Percentiles rank a stretch among this genome's conserved stretches.
These are phyloP conservation scores for Sycophila texana DNA, from an alignment of 2,888 invertebrate species.

Conservation along the genomic window DNA sequence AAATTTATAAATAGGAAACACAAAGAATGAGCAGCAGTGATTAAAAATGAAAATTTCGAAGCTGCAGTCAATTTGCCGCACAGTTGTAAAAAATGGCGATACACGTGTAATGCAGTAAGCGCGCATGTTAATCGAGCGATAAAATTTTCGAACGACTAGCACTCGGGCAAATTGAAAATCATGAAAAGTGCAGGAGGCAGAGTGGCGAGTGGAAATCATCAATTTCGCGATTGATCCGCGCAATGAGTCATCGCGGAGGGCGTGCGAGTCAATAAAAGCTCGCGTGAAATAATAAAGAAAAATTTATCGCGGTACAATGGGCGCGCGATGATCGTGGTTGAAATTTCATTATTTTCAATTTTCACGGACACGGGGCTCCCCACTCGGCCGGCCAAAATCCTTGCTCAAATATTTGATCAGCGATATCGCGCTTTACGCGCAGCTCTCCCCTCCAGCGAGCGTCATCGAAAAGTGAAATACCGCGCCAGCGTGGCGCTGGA, in stretches of 20 bases:
- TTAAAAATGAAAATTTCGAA: no score
- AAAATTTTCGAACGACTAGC: no score
- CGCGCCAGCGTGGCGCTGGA: slow-evolving; percentile 34
- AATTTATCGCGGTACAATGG: slow-evolving; percentile 68
- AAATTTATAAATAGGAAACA: no score
- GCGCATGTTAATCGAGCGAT: no score
- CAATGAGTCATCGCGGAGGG: neutral
- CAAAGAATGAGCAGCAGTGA: no score
- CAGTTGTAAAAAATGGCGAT: no score
- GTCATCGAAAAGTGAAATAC: slow-evolving; percentile 56
- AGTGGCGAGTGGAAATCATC: neutral
- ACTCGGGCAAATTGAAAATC: no score
- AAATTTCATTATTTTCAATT: slow-evolving; percentile 56
- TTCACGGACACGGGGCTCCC: slow-evolving; percentile 46
- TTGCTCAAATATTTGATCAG: slow-evolving; percentile 55
- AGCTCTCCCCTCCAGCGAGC: neutral
- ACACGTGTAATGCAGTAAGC: no score
- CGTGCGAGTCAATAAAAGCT: slow-evolving; percentile 25
- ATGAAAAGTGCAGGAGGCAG: neutral
- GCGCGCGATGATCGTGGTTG: slow-evolving; percentile 61
- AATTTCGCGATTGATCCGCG: neutral
- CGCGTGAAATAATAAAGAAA: slow-evolving; percentile 39
- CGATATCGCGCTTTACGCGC: slow-evolving; percentile 47
- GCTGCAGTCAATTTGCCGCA: no score
- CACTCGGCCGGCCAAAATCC: slow-evolving; percentile 41